A percentile compares a stretch with the other conserved stretches of the same genome.
These are phyloP conservation scores for Pyxicephalus adspersus DNA, from an alignment of 2,113 vertebrate species.

Conservation along the genomic window DNA sequence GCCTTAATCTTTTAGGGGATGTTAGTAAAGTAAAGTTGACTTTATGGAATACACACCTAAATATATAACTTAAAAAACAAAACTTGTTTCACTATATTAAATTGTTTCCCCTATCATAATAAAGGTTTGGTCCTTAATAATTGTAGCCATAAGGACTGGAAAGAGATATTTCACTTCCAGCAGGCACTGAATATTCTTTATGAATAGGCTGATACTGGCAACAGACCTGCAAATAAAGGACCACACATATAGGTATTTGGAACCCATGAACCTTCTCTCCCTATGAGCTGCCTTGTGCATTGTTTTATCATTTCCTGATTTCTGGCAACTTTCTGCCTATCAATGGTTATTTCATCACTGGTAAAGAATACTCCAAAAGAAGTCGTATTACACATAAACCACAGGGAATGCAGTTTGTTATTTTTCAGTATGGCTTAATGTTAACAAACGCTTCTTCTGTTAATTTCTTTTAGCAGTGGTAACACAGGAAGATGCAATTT, in stretches of 20 bases:
- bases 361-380: neutral
- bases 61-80: neutral
- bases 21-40: neutral
- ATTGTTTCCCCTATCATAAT: neutral
- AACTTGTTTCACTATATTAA: too few species aligned
- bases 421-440: slow-evolving; percentile 44
- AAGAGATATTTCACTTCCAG: neutral
- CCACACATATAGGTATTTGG: neutral
- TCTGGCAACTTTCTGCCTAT: neutral
- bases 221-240: neutral
- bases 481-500: slow-evolving; percentile 1
- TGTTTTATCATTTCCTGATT: neutral
- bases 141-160: slow-evolving; percentile 11
- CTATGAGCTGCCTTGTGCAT: neutral
- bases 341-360: neutral
- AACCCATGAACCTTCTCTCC: neutral
- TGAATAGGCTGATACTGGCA: neutral
- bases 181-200: neutral
- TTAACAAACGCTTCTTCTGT: neutral
- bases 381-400: neutral
- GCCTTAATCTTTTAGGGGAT: too few species aligned
- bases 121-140: slow-evolving; percentile 20
- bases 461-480: neutral
- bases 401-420: slow-evolving; percentile 17
- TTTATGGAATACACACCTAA: neutral